Evolutionary conservation across 2,888 invertebrate species (phyloP), one percentile per base, ranked within the genome.

Genomic region (Marronus borbonicus): DNA sequence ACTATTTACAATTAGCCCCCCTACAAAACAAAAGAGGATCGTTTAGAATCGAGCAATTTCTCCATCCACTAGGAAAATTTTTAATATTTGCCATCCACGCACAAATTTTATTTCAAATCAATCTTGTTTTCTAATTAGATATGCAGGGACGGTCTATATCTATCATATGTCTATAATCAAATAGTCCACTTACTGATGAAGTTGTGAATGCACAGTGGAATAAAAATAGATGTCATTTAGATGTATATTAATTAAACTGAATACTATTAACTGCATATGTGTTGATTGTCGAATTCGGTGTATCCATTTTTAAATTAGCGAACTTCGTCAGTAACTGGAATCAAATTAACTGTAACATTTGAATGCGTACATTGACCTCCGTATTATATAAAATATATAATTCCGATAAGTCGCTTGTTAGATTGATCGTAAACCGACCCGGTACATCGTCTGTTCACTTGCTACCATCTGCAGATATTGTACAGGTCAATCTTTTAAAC

Each of bases 41-140:
- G 76, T 78, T 65, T 80, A 80, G 70, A 76, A 76, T 76, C 74
- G 70, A 77, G 72, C 66, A 80, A 79, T 79, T 77, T 79, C 80
- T 80, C 82, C 82, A 82, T 81, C 81, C 80, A 81, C 64, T 76
- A 75, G 79, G 49, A 80, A 80, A 79, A 77, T 76, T 76, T 78
- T 76, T 76, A 80, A 80, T 77, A 44, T 79, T 81, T 80, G 80
- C 80, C 82, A 81, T 80, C 81, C 80, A 79, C 80, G 78, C 79
- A 81, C 78, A 79, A 81, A 77, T 78, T 79, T 79, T 76, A 76
- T 65, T 65, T 64, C 72, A 65, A 76, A 44, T 55, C 52, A 31
- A 39, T 78, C 75, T 74, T 52, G 14, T 65, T 78, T 64, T 65
- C 4, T 65, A 76, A 55, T 28, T 74, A 66, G 65, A 76, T 76